Evolutionary conservation across 2,113 vertebrate genomes (phyloP).

Genomic region (Nothoprocta perdicaria): DNA sequence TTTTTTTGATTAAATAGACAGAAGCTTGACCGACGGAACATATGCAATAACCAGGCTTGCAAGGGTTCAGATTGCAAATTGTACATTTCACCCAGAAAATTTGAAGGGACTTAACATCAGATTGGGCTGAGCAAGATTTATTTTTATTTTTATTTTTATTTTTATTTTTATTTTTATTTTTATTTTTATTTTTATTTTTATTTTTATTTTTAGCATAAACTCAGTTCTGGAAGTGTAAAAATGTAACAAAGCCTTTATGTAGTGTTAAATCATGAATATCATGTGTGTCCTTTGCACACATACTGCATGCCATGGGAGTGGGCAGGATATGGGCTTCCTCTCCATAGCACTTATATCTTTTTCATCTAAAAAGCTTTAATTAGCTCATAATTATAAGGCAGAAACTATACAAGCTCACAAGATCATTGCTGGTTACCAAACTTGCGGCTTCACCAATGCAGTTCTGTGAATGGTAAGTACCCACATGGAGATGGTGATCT

Average conservation of each 20-base stretch:
- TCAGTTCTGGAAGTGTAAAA: not conserved
- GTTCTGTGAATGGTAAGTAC: not conserved
- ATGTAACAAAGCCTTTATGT: not conserved
- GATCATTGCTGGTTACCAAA: not conserved
- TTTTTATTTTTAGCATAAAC: not conserved
- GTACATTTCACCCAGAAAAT: not conserved
- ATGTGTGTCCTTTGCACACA: accelerated
- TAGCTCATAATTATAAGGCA: not conserved
- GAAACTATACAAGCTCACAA: no score
- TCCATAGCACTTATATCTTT: accelerated
- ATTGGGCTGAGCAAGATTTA: not conserved
- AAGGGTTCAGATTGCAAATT: not conserved
- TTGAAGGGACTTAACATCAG: not conserved
- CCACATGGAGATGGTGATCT: not conserved
- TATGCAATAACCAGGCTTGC: not conserved
- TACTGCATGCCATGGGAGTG: accelerated
- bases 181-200: no score
- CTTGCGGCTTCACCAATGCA: not conserved
- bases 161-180: no score
- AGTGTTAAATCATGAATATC: not conserved
- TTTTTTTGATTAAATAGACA: not conserved
- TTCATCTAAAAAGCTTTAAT: not conserved
- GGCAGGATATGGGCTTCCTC: not conserved
- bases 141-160: not conserved
- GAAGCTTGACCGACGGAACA: not conserved